These are phyloP conservation scores for Zeuzera pyrina DNA, from an alignment of 2,888 invertebrate species.

Conservation along the genomic window DNA sequence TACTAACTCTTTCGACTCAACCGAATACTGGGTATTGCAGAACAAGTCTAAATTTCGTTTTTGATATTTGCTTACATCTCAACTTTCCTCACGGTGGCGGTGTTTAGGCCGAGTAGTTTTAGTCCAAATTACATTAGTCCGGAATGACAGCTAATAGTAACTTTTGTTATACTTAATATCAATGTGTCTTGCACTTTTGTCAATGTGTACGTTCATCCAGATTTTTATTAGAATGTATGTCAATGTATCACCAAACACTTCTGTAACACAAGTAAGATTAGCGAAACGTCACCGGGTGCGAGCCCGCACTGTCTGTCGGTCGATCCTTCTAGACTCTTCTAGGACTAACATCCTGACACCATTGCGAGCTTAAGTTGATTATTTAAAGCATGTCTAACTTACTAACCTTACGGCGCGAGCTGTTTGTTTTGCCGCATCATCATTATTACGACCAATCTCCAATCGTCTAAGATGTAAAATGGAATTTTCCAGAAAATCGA, in stretches of 20 bases:
- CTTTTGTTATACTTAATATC: slow-evolving; percentile 41
- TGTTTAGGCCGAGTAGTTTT: slow-evolving; percentile 65
- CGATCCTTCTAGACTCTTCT: slow-evolving; percentile 58
- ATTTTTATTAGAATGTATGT: slow-evolving; percentile 67
- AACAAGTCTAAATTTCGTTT: slow-evolving; percentile 74
- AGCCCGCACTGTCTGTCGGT: slow-evolving; percentile 42
- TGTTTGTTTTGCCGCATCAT: slow-evolving; percentile 66
- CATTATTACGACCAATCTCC: slow-evolving; percentile 49
- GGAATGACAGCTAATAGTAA: slow-evolving; percentile 65
- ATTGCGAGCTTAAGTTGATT: slow-evolving; percentile 70
- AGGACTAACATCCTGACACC: slow-evolving; percentile 64
- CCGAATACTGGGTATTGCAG: slow-evolving; percentile 53
- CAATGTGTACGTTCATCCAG: slow-evolving; percentile 60
- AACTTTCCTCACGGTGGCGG: slow-evolving; percentile 66
- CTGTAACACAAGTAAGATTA: slow-evolving; percentile 35
- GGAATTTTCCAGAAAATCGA: slow-evolving; percentile 73
- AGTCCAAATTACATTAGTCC: slow-evolving; percentile 53
- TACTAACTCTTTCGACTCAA: slow-evolving; percentile 33
- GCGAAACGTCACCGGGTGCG: slow-evolving; percentile 34
- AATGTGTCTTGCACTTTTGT: slow-evolving; percentile 54
- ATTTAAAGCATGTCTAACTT: slow-evolving; percentile 69
- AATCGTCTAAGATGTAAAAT: slow-evolving; percentile 67
- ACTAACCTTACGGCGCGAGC: slow-evolving; percentile 67
- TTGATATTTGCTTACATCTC: slow-evolving; percentile 65
- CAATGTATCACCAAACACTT: slow-evolving; percentile 68